Percentiles rank a stretch among this genome's conserved stretches.
phyloP scores from a whole-genome alignment of 2,113 vertebrate species.

The Bufo gargarizans region DNA sequence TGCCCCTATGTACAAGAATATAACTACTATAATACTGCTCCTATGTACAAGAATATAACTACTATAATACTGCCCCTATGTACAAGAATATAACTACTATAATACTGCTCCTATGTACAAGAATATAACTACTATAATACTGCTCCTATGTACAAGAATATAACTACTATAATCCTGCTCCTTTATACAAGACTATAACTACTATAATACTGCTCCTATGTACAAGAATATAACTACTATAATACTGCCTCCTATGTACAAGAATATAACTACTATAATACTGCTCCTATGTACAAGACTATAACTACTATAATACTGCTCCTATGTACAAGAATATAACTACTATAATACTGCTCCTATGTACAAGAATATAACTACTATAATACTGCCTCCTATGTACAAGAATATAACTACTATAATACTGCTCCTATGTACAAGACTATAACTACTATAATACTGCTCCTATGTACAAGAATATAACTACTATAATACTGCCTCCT shows the following conservation, averaged over 20 bases:
- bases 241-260: too few species aligned
- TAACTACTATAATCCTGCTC: slow-evolving; percentile 14
- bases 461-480: too few species aligned
- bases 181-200: slow-evolving; percentile 1
- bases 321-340: slow-evolving; percentile 1
- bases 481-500: too few species aligned
- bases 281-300: too few species aligned
- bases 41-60: slow-evolving; percentile 3
- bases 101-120: slow-evolving; percentile 1
- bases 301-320: not conserved
- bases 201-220: not conserved
- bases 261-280: not conserved
- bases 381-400: too few species aligned
- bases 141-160: not conserved
- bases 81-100: slow-evolving; percentile 16
- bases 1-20: too few species aligned
- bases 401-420: too few species aligned
- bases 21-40: too few species aligned
- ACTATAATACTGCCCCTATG: slow-evolving; percentile 16
- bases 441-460: too few species aligned
- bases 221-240: slow-evolving; percentile 14
- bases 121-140: slow-evolving; percentile 13
- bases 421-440: too few species aligned
- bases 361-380: too few species aligned
- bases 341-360: not conserved